Conservation (phyloP, 2,888 invertebrate genomes). For the Mantis religiosa region DNA sequence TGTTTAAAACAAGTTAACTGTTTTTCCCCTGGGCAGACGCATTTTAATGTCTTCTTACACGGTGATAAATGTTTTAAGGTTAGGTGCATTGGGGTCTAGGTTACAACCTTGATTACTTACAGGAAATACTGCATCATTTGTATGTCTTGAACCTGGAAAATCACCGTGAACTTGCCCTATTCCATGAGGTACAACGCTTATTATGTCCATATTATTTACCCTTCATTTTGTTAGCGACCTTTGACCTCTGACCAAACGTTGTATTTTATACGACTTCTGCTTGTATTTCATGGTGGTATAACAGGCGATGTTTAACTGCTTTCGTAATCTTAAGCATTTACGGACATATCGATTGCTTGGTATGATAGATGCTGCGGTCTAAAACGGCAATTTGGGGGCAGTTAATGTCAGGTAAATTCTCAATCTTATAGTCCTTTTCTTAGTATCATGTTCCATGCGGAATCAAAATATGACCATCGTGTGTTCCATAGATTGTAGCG, state of each 20-base stretch:
- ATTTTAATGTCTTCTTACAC: no score
- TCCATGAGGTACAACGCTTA: neutral
- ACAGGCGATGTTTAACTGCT: neutral
- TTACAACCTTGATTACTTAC: neutral
- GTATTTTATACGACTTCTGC: neutral
- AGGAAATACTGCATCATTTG: neutral
- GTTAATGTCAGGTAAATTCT: neutral
- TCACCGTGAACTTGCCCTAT: neutral
- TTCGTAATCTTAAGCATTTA: neutral
- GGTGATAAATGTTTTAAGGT: no score
- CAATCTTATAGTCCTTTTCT: neutral
- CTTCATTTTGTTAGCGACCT: neutral
- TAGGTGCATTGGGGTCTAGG: no score
- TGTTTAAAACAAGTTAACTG: no score
- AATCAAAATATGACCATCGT: neutral
- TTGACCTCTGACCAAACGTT: neutral
- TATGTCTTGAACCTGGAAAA: neutral
- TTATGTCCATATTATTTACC: neutral
- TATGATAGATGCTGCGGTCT: neutral
- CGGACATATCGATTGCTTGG: neutral
- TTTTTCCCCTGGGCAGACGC: no score
- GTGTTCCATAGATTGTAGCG: neutral
- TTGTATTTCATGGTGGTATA: neutral
- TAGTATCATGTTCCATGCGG: neutral
- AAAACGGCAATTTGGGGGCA: neutral